Conservation (phyloP, 2,113 vertebrate genomes). For the Callorhinus ursinus region DNA sequence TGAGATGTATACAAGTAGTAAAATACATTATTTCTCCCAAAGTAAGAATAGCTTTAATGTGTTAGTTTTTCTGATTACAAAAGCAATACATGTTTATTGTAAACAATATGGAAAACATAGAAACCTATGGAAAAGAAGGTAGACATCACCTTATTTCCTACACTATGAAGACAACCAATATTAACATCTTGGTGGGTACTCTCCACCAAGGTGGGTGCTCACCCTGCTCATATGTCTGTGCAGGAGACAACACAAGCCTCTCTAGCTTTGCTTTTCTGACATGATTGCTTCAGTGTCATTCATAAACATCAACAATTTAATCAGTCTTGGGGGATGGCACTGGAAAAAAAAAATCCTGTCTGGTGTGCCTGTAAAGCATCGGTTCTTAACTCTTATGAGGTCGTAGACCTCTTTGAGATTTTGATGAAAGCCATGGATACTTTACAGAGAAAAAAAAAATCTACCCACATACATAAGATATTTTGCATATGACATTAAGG, state of each 20-base stretch:
- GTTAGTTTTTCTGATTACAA: neutral
- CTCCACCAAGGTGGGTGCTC: fast-evolving
- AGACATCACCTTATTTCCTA: neutral
- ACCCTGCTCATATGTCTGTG: neutral
- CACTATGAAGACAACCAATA: neutral
- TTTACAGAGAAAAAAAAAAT: slow-evolving; percentile 17
- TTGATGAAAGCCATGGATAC: neutral
- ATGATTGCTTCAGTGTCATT: neutral
- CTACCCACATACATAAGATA: neutral
- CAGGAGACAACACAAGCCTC: neutral
- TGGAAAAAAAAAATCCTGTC: neutral
- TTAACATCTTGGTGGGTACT: neutral
- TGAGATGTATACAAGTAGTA: neutral
- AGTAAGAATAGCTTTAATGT: slow-evolving; percentile 15
- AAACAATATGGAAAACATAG: neutral
- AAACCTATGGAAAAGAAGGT: neutral
- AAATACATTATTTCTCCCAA: neutral
- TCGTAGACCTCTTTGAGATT: slow-evolving; percentile 47
- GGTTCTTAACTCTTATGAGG: slow-evolving; percentile 25
- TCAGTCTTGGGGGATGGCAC: neutral
- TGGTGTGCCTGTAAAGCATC: neutral
- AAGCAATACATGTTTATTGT: neutral
- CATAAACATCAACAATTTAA: slow-evolving; percentile 34
- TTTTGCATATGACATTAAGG: slow-evolving; percentile 29
- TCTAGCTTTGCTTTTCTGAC: neutral